Evolutionary conservation across 2,113 vertebrate species (phyloP).

Genomic region (Aix galericulata): DNA sequence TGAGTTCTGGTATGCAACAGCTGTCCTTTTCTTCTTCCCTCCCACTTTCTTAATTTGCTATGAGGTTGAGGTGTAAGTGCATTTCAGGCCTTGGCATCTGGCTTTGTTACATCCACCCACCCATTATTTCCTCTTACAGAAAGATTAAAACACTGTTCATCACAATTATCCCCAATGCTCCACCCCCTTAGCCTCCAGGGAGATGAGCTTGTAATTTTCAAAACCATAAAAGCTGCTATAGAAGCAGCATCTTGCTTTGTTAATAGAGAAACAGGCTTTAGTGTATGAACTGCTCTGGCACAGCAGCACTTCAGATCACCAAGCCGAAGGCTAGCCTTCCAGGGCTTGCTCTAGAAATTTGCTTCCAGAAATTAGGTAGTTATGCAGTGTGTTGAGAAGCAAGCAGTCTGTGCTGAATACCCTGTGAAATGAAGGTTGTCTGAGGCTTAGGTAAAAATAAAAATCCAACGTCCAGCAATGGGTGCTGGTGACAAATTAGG

Average conservation of each 20-base stretch:
- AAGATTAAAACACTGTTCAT: neutral
- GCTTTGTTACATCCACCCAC: neutral
- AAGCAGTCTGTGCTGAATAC: neutral
- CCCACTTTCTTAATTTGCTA: neutral
- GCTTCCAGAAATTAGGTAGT: neutral
- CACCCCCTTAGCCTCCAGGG: neutral
- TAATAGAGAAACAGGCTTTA: neutral
- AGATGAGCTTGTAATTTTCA: neutral
- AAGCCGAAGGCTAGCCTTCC: neutral
- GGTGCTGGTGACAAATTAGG: neutral
- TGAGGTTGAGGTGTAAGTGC: rapidly evolving
- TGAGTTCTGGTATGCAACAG: neutral
- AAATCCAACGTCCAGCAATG: neutral
- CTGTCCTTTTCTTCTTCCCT: neutral
- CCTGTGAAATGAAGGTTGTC: neutral
- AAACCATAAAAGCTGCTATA: neutral
- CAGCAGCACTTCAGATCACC: neutral
- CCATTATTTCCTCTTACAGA: neutral
- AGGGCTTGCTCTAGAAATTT: neutral
- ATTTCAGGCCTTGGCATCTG: neutral
- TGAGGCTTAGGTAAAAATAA: neutral
- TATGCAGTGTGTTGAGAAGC: neutral
- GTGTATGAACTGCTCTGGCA: neutral
- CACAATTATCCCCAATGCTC: rapidly evolving
- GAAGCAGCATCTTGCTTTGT: neutral